Percentiles rank a stretch among this genome's conserved stretches.
Evolutionary conservation across 2,888 invertebrate species (phyloP).

Genomic region (Acanthosepion esculentum): DNA sequence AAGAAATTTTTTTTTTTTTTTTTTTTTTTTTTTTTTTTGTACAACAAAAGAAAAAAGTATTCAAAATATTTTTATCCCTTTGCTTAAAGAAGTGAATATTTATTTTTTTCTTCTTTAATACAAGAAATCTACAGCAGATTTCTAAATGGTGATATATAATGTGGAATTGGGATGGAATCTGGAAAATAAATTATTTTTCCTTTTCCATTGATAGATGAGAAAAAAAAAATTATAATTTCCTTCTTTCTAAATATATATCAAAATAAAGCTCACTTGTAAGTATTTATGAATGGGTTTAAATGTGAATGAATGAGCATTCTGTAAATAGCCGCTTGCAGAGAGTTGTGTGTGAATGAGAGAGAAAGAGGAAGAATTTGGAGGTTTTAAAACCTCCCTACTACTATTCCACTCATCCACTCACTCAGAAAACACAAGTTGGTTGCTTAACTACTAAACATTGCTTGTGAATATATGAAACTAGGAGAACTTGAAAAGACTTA

Average conservation of each 20-base stretch:
- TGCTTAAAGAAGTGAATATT: background rate
- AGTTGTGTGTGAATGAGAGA: background rate
- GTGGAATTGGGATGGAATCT: background rate
- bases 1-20: too few species aligned
- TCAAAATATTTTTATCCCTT: background rate
- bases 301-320: background rate
- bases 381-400: background rate
- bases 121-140: background rate
- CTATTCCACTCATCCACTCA: background rate
- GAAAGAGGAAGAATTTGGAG: background rate
- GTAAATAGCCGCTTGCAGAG: background rate
- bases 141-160: background rate
- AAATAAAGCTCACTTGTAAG: background rate
- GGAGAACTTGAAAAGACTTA: background rate
- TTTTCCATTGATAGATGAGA: background rate
- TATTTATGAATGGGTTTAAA: slow-evolving; percentile 1
- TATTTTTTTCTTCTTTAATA: background rate
- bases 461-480: background rate
- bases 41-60: background rate
- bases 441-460: background rate
- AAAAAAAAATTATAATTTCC: background rate
- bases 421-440: background rate
- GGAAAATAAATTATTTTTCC: background rate
- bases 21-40: too few species aligned
- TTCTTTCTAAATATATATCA: background rate